Percentiles rank a stretch among this genome's conserved stretches.
phyloP scores from a whole-genome alignment of 2,113 vertebrate genomes.

The Callipepla californica region DNA sequence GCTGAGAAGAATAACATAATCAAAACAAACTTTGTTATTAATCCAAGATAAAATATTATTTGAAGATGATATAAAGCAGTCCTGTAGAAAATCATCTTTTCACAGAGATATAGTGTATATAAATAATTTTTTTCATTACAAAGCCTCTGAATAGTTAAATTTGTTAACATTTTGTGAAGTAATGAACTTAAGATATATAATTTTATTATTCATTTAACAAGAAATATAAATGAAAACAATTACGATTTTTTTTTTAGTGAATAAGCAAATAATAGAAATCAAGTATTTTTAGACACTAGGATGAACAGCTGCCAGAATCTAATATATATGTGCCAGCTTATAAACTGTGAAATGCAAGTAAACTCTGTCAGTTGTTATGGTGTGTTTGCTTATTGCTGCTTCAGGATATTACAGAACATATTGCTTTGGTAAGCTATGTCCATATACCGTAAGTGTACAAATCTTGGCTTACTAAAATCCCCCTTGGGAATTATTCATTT shows the following conservation, averaged over 20 bases:
- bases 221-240: too few relatives aligned
- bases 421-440: conserved; percentile 45
- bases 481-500: neutral
- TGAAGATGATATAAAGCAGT: neutral
- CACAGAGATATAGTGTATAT: neutral
- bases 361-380: conserved; percentile 21
- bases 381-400: conserved; percentile 39
- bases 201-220: neutral
- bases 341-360: conserved; percentile 49
- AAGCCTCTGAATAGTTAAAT: neutral
- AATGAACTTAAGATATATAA: neutral
- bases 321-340: conserved; percentile 25
- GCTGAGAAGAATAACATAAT: conserved; percentile 16
- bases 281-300: neutral
- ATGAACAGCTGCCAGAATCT: conserved; percentile 11
- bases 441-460: conserved; percentile 7
- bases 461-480: conserved; percentile 36
- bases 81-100: neutral
- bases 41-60: neutral
- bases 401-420: conserved; percentile 30
- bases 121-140: neutral
- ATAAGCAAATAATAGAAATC: neutral
- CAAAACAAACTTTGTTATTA: conserved; percentile 14
- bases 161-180: neutral
- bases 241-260: too few relatives aligned